Percentiles rank a stretch among this genome's conserved stretches.
Evolutionary conservation across 1,140 invertebrate species (phyloP).

Genomic region (Dysdera silvatica): DNA sequence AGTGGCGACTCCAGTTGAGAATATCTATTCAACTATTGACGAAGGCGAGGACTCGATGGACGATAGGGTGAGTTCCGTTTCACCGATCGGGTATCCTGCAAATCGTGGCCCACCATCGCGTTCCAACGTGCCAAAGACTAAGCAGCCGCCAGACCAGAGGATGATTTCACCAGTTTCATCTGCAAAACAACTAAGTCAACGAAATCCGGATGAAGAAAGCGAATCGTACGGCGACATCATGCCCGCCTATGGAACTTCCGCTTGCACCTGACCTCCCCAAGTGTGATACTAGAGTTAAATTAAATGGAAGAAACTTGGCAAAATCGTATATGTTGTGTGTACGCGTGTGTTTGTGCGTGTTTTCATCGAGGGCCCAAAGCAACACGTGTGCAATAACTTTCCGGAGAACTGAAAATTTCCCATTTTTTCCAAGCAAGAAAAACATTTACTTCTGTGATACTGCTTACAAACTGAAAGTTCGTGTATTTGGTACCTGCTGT

Average conservation of each 20-base stretch:
- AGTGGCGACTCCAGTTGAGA: slow-evolving; percentile 11
- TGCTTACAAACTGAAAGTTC: too few species aligned
- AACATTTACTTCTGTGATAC: too few species aligned
- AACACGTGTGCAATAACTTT: too few species aligned
- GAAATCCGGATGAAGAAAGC: slow-evolving; percentile 9
- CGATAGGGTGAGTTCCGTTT: neutral
- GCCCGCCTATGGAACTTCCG: slow-evolving; percentile 14
- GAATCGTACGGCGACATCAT: slow-evolving; percentile 21
- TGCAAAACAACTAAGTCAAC: slow-evolving; percentile 25
- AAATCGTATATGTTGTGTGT: too few species aligned
- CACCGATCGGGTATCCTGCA: slow-evolving; percentile 6
- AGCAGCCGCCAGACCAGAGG: neutral
- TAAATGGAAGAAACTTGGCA: too few species aligned
- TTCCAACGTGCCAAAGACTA: neutral
- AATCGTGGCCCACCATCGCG: neutral
- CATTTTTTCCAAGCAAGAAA: too few species aligned
- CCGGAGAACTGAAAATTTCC: too few species aligned
- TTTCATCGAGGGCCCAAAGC: too few species aligned
- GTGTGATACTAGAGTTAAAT: too few species aligned
- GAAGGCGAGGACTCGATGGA: slow-evolving; percentile 10
- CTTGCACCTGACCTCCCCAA: slow-evolving; percentile 22
- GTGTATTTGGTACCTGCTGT: too few species aligned
- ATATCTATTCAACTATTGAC: slow-evolving; percentile 24
- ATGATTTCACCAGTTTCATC: neutral
- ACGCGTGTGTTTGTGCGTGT: too few species aligned